Evolutionary conservation across 2,113 vertebrate genomes (phyloP).

Genomic region (Peromyscus californicus): DNA sequence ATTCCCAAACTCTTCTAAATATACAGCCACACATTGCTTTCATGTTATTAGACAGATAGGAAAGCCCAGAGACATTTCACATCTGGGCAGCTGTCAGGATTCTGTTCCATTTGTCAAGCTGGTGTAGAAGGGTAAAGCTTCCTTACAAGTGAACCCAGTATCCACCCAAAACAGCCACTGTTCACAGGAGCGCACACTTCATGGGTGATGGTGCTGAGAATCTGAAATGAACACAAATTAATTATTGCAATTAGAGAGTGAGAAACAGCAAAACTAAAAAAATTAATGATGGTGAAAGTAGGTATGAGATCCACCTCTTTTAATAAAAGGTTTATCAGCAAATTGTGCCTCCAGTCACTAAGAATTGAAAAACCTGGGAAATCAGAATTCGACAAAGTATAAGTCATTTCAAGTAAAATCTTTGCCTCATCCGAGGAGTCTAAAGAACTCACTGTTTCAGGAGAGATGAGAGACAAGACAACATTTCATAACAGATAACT

Average conservation of each 20-base stretch:
- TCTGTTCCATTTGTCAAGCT: conserved; percentile 68
- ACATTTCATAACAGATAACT: conserved; percentile 22
- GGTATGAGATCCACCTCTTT: conserved; percentile 44
- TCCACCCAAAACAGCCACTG: conserved; percentile 55
- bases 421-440: neutral
- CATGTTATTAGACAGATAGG: conserved; percentile 38
- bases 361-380: conserved; percentile 35
- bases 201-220: conserved; percentile 23
- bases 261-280: conserved; percentile 63
- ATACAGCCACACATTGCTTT: conserved; percentile 34
- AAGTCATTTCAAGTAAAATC: conserved; percentile 55
- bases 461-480: neutral
- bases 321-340: conserved; percentile 44
- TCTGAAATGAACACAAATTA: conserved; percentile 65
- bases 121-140: neutral
- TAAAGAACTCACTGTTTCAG: conserved; percentile 30
- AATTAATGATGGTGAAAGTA: conserved; percentile 62
- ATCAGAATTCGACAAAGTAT: conserved; percentile 51
- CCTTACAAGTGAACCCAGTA: conserved; percentile 15
- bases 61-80: conserved; percentile 71
- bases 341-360: conserved; percentile 34
- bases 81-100: conserved; percentile 53
- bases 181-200: conserved; percentile 31
- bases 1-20: conserved; percentile 73
- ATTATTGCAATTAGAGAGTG: conserved; percentile 73